Conservation (phyloP, 2,113 vertebrate genomes). For the Rynchops niger region DNA sequence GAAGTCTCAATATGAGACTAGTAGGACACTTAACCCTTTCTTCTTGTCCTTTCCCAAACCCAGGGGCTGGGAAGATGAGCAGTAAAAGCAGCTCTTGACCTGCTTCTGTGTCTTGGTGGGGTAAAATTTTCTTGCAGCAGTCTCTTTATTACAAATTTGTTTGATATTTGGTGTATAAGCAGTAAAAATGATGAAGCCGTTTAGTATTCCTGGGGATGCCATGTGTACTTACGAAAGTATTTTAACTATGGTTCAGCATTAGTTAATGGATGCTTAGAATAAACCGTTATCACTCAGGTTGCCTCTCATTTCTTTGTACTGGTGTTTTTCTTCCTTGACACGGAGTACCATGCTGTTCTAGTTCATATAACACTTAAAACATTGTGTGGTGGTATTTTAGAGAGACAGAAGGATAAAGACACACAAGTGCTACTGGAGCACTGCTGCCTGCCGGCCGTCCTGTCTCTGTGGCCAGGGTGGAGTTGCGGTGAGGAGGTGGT, state of each 20-base stretch:
- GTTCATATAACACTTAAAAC: neutral
- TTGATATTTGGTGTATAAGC: neutral
- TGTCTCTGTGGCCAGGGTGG: rapidly evolving
- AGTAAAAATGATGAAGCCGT: constrained; percentile 19
- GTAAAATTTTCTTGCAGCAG: neutral
- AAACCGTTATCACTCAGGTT: neutral
- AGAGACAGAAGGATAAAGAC: neutral
- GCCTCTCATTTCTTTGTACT: neutral
- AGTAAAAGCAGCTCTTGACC: neutral
- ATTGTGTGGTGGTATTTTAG: neutral
- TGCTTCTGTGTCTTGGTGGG: neutral
- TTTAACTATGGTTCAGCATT: neutral
- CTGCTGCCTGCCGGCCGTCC: neutral
- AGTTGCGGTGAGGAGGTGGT: neutral
- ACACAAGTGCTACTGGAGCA: rapidly evolving
- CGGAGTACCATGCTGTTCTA: neutral
- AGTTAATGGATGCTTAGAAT: constrained; percentile 8
- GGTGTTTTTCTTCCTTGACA: neutral
- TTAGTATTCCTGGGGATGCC: constrained; percentile 4
- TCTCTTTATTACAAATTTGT: neutral
- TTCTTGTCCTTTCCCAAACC: neutral
- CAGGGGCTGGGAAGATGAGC: neutral
- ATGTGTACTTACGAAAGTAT: neutral
- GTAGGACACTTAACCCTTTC: neutral
- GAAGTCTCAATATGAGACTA: neutral